Conservation (phyloP, 2,888 invertebrate species). For the Diabrotica balteata region DNA sequence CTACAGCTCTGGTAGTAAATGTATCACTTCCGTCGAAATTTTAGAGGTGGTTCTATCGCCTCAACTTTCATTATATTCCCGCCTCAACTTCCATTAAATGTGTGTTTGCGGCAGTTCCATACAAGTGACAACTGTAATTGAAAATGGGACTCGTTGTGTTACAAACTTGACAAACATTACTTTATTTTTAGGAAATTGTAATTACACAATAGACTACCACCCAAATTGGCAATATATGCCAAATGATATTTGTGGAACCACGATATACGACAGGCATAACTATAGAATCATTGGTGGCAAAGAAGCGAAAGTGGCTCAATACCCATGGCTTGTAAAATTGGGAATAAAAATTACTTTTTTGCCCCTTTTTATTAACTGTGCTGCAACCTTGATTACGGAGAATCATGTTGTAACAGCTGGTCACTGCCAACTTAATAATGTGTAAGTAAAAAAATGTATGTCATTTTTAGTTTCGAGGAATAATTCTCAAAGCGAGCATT, state of each 20-base stretch:
- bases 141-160: too few relatives aligned
- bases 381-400: constrained; percentile 76
- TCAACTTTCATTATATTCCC: too few relatives aligned
- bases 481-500: too few relatives aligned
- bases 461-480: too few relatives aligned
- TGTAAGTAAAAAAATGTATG: constrained; percentile 23
- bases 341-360: constrained; percentile 48
- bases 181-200: constrained; percentile 1
- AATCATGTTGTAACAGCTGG: constrained; percentile 80
- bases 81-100: too few relatives aligned
- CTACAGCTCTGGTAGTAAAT: too few relatives aligned
- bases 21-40: too few relatives aligned
- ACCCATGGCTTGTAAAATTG: constrained; percentile 70
- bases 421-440: constrained; percentile 65
- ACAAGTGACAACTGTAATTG: too few relatives aligned
- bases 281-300: constrained; percentile 71
- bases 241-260: constrained; percentile 45
- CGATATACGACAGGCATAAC: constrained; percentile 44
- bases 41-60: too few relatives aligned
- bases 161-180: too few relatives aligned
- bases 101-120: too few relatives aligned
- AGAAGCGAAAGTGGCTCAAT: constrained; percentile 67
- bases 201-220: constrained; percentile 11
- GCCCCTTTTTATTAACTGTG: constrained; percentile 62
- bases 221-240: constrained; percentile 34